These are phyloP conservation scores for Gonatopus flavifemur DNA, from an alignment of 1,140 invertebrate genomes.

Conservation along the genomic window DNA sequence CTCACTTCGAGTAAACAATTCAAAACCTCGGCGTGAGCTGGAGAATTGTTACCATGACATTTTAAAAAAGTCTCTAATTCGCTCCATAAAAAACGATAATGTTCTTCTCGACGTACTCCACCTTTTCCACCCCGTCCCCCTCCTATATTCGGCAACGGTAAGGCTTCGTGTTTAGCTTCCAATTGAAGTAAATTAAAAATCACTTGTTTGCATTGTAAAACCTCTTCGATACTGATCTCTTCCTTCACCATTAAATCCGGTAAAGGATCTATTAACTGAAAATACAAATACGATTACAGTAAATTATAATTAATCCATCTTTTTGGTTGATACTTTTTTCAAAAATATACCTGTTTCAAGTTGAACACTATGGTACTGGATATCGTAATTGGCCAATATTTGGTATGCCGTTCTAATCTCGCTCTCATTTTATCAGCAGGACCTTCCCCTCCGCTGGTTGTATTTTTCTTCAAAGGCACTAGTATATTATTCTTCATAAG, in stretches of 20 bases:
- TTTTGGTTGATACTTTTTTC: conserved; percentile 1
- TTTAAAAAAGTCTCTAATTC: conserved; percentile 86
- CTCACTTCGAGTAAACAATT: conserved; percentile 83
- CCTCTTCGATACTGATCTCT: conserved; percentile 79
- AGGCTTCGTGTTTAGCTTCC: conserved; percentile 81
- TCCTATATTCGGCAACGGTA: conserved; percentile 68
- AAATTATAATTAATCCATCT: conserved; percentile 10
- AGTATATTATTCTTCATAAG: conserved; percentile 85
- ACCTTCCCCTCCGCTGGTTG: conserved; percentile 49
- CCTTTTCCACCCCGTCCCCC: conserved; percentile 62
- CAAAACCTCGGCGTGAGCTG: conserved; percentile 76
- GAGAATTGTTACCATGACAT: conserved; percentile 66
- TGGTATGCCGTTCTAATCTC: conserved; percentile 75
- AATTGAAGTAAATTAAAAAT: conserved; percentile 80
- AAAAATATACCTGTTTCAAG: conserved; percentile 68
- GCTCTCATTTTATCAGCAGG: conserved; percentile 66
- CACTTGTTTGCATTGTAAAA: conserved; percentile 84
- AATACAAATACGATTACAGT: conserved; percentile 9
- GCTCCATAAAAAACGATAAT: conserved; percentile 86
- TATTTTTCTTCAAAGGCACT: conserved; percentile 65
- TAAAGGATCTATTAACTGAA: conserved; percentile 80
- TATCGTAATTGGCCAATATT: conserved; percentile 92
- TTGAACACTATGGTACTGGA: conserved; percentile 90
- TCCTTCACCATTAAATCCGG: conserved; percentile 81
- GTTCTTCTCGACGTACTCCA: conserved; percentile 75